These are phyloP conservation scores for Nyctalus aviator DNA, from an alignment of 2,797 vertebrate species.

Conservation along the genomic window DNA sequence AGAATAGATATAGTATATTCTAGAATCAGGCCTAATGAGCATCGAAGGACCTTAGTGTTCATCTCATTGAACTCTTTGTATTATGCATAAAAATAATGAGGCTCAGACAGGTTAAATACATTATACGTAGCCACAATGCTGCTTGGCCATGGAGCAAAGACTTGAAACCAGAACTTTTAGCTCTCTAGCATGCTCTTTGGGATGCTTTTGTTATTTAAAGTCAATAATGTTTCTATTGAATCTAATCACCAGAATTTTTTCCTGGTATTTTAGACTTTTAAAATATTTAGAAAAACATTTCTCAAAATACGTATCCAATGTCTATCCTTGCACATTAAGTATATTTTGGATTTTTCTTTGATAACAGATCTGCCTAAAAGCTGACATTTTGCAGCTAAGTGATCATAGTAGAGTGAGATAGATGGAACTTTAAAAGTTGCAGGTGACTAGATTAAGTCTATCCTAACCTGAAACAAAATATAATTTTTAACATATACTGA, in stretches of 20 bases:
- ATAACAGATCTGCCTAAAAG: background rate
- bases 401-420: background rate
- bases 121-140: background rate
- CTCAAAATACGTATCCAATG: conserved; percentile 5
- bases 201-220: background rate
- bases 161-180: background rate
- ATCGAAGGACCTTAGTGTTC: background rate
- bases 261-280: background rate
- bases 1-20: background rate
- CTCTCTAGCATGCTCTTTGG: background rate
- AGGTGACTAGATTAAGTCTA: background rate
- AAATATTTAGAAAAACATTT: conserved; percentile 18
- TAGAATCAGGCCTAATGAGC: conserved; percentile 2
- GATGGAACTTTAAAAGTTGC: background rate
- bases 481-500: background rate
- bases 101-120: background rate
- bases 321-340: background rate
- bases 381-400: conserved; percentile 21
- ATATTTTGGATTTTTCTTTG: background rate
- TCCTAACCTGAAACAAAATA: background rate
- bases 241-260: background rate
- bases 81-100: background rate
- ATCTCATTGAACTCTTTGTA: background rate
- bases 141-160: background rate
- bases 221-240: background rate